Base-by-base conservation (phyloP, 2,888 invertebrate species). In the Troides oblongomaculatus region DNA sequence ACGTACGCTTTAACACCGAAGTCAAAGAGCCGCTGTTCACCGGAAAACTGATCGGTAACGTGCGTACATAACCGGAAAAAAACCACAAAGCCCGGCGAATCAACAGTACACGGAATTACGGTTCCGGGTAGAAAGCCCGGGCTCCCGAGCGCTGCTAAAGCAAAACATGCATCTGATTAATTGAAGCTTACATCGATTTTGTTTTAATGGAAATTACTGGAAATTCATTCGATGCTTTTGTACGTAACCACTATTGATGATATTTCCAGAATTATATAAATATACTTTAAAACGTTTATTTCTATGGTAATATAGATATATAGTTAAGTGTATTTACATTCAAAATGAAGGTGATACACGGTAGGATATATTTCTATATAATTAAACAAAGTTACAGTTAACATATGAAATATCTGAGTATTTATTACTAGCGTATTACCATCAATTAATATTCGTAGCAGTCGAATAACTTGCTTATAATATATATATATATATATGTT, bases 121-220 rank as follows among this genome's bases (percentile, higher is more conserved):
- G 72, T 74, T 64, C 72, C 72, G 71, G 46, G 70, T 77, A 74
- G 74, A 78, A 75, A 74, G 66, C 71, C 67, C 64, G 69, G 63
- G 67, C 69, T 69, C 14, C 67, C 69, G 73, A 72, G 74, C 64
- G 56, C 6, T 50, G 68, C 39, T 74, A 76, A 77, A 77, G 70
- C 72, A 76, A 76, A 78, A 78, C 77, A 74, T 74, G 76, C 77
- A 77, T 73, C 78, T 77, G 78, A 80, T 81, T 84, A 84, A 85
- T 84, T 83, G 81, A 75, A 77, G 84, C 81, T 84, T 81, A 81
- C 79, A 87, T 87, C 78, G 86, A 85, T 87, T 86, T 86, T 82
- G 82, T 84, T 84, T 86, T 85, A 84, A 73, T 73, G 66, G 63
- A 64, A 72, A 68, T 69, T 66, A 67, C 70, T 68, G 69, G 72